Evolutionary conservation across 2,888 invertebrate genomes (phyloP).

Genomic region (Abrostola tripartita): DNA sequence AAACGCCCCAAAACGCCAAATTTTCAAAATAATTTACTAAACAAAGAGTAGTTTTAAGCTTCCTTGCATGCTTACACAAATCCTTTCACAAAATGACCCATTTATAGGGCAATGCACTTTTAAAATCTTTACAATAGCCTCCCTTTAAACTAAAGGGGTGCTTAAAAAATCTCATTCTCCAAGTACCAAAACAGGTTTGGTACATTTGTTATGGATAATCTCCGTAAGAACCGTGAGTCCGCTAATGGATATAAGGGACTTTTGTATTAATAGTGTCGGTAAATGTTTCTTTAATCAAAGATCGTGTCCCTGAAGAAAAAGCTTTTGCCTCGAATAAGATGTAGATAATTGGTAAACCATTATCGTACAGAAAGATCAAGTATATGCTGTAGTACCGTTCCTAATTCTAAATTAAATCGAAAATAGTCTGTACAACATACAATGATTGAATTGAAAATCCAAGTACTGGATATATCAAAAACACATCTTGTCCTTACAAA

Average conservation of each 20-base stretch:
- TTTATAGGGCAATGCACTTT: conserved; percentile 70
- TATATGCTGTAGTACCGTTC: no score
- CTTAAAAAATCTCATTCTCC: conserved; percentile 40
- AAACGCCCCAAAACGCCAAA: background rate
- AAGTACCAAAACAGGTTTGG: conserved; percentile 61
- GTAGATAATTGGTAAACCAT: no score
- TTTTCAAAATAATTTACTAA: conserved; percentile 5
- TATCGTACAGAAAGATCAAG: no score
- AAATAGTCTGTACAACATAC: no score
- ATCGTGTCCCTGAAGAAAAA: no score
- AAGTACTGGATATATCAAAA: no score
- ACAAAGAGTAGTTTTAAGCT: conserved; percentile 19
- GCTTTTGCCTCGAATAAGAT: background rate
- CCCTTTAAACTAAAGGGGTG: conserved; percentile 59
- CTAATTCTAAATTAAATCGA: no score
- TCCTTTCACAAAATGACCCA: conserved; percentile 62
- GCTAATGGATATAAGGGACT: conserved; percentile 26
- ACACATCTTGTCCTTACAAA: no score
- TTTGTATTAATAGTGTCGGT: conserved; percentile 13
- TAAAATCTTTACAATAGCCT: conserved; percentile 62
- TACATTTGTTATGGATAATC: conserved; percentile 48
- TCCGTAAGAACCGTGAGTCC: conserved; percentile 28
- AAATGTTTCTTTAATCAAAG: background rate
- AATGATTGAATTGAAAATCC: no score
- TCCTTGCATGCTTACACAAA: conserved; percentile 16